These are phyloP conservation scores for Acanthosoma haemorrhoidale DNA, from an alignment of 2,888 invertebrate species.

Conservation along the genomic window DNA sequence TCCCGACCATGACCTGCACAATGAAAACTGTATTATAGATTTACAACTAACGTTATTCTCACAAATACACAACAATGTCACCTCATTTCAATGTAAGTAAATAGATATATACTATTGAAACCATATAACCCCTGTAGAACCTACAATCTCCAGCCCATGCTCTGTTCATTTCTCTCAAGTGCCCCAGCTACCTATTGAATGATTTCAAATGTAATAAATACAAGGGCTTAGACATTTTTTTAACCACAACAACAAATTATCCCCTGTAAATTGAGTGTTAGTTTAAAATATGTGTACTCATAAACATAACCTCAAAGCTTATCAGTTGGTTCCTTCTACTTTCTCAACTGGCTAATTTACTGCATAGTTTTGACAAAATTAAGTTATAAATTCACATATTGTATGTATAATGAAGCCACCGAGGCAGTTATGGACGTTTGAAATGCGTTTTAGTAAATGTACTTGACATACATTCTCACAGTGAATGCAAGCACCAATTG, in stretches of 20 bases:
- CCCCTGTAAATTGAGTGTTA: neutral
- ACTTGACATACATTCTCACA: conserved; percentile 4
- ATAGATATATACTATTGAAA: too few relatives aligned
- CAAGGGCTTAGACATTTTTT: neutral
- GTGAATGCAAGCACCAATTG: neutral
- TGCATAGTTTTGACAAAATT: too few relatives aligned
- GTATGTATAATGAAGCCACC: too few relatives aligned
- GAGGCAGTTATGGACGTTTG: neutral
- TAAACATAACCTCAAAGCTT: conserved; percentile 9
- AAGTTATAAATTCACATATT: too few relatives aligned
- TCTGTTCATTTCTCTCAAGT: too few relatives aligned
- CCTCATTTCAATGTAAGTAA: too few relatives aligned
- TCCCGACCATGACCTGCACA: conserved; percentile 16
- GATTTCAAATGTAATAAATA: neutral
- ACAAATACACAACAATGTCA: too few relatives aligned
- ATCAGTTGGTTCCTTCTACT: neutral
- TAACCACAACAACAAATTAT: neutral
- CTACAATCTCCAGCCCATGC: too few relatives aligned
- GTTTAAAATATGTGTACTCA: neutral
- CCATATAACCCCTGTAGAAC: too few relatives aligned
- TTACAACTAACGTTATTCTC: too few relatives aligned
- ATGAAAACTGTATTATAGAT: neutral
- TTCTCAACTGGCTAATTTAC: neutral
- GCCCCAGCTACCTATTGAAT: too few relatives aligned
- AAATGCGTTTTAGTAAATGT: neutral